Base-by-base conservation (phyloP, 2,888 invertebrate species). In the Philhelius pedissequus region DNA sequence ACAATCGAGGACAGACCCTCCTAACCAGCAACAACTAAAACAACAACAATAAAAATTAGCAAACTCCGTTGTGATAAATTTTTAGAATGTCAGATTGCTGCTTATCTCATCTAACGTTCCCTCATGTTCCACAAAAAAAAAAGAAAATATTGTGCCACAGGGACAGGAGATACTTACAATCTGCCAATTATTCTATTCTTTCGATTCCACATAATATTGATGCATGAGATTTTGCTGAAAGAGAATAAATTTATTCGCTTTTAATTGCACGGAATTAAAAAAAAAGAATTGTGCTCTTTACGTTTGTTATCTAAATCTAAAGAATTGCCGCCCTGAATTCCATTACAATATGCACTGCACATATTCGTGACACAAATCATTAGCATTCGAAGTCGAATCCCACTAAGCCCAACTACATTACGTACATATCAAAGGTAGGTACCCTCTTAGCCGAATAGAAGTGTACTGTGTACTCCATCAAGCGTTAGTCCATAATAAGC, bases 361-460 rank as follows among this genome's bases (percentile, higher is more conserved):
- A 52, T 45, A 60, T 50, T 73, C 82, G 77, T 73, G 82, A 56
- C 71, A 62, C 48, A 27, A 78, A 68, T 82, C 82, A 82, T 82
- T 82, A 78, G 68, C 78, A 52, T n/a, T n/a, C n/a, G n/a, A n/a
- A 78, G 73, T 82, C 73, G 15, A 38, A 58, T 22, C 15, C 15
- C 15, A 11, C n/a, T n/a, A n/a, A n/a, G n/a, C n/a, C n/a, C 54
- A 62, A 62, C 38, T 3, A 38, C 15, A 18, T 2, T 20, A n/a
- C n/a, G n/a, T n/a, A n/a, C n/a, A 18, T 40, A 69, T 54, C 40
- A 45, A 62, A 38, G 15, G 22, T n/a, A 62, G 38, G 45, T 66
- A 64, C 40, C 58, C 62, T 62, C 48, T 30, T 25, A 18, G 20
- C 2, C 40, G 13, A n/a, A n/a, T 30, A 25, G 15, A 40, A 20